These are phyloP conservation scores for Iselma pallidipennis DNA, from an alignment of 2,888 invertebrate genomes.

Conservation along the genomic window DNA sequence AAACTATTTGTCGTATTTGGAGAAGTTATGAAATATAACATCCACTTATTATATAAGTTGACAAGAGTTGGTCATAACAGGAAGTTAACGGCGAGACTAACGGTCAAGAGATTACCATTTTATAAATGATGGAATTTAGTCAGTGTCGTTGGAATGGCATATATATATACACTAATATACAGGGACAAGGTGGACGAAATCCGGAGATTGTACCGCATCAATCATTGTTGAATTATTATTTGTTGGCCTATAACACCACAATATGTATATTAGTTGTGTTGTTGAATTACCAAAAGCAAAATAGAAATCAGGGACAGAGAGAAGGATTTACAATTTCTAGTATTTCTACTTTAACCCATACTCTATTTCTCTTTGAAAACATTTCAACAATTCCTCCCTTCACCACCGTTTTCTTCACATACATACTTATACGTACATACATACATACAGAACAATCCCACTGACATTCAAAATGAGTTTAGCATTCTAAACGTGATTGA, in stretches of 20 bases:
- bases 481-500: constrained; percentile 13
- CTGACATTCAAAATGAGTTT: constrained; percentile 5
- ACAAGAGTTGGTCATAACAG: not conserved
- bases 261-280: constrained; percentile 11
- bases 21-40: not conserved
- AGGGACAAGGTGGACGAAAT: constrained; percentile 2
- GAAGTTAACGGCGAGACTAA: not conserved
- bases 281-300: not conserved
- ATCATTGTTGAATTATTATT: constrained; percentile 13
- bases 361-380: not conserved
- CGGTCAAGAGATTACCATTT: not conserved
- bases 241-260: constrained; percentile 6
- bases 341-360: constrained; percentile 2
- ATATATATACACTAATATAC: not conserved
- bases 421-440: not conserved
- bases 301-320: not conserved
- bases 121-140: constrained; percentile 9
- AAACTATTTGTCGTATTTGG: not conserved
- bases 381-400: constrained; percentile 1
- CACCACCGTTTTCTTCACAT: not conserved
- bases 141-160: not conserved
- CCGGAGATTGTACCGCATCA: constrained; percentile 9
- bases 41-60: not conserved
- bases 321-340: constrained; percentile 5
- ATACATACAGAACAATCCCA: too few relatives aligned